Evolutionary conservation across 1,140 invertebrate species (phyloP), one percentile per base, ranked within the genome.

Genomic region (Thaumetopoea pityocampa): DNA sequence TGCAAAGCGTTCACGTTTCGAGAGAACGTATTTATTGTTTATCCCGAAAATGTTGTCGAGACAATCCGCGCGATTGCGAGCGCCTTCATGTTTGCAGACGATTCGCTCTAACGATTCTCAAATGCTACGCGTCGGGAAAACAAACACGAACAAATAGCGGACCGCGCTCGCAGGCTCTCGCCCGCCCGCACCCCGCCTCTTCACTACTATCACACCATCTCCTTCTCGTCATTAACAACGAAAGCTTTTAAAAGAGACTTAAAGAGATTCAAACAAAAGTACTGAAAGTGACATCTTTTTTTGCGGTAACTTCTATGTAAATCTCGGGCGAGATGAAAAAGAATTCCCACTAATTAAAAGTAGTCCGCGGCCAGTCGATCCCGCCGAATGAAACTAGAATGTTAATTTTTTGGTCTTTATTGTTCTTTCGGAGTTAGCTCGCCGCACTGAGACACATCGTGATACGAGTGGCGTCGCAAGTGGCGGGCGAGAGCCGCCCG

Each of bases 1-100:
- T 79, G 73, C 63, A 79, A 83, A 76, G 78, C 76, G 74, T 79
- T 72, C 74, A 77, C 69, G 63, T 79, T 80, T 83, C 72, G 67
- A 71, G 70, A 72, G 64, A 68, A 54, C 56, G 67, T 81, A 68
- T 73, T 78, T 80, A 77, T 77, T 77, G 71, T 81, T 76, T 78
- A 71, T 64, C 59, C 72, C 41, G 58, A 64, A 60, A 67, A 68
- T 76, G 69, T 70, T 62, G 71, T 72, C 53, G 57, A 53, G 60
- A 70, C 55, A 67, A 73, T 79, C 67, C 67, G 62, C 64, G 69
- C 67, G 67, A 74, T 70, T 66, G 55, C 58, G 67, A 79, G 62
- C 67, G 61, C 66, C 68, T 61, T 42, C 49, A 42, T 76, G 73
- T 80, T 83, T 78, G 63, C 71, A 59, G 61, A 70, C 58, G 67